A percentile compares a stretch with the other conserved stretches of the same genome.
These are phyloP conservation scores for Phyllostomus discolor DNA, from an alignment of 2,113 vertebrate species.

Conservation along the genomic window DNA sequence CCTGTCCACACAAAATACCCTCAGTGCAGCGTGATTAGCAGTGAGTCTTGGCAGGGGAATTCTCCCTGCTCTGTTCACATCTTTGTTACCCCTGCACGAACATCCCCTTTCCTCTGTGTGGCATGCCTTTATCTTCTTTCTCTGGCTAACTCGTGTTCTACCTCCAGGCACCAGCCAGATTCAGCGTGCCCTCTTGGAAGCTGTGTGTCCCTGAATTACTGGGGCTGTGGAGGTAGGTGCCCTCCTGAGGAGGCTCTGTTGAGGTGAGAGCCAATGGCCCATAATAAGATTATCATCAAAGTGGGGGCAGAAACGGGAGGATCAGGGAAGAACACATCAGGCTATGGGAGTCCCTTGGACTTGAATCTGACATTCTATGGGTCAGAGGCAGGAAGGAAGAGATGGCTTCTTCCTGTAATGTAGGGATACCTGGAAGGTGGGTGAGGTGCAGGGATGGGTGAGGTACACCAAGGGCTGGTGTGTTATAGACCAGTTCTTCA, in stretches of 20 bases:
- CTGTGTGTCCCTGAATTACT: not conserved
- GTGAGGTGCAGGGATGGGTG: not conserved
- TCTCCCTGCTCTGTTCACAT: not conserved
- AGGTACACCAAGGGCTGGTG: not conserved
- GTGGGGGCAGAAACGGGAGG: not conserved
- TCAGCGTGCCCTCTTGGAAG: accelerated
- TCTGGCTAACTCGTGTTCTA: not conserved
- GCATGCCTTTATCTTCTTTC: not conserved
- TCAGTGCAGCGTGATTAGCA: not conserved
- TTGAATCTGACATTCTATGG: not conserved
- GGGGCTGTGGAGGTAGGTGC: not conserved
- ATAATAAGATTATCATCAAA: not conserved
- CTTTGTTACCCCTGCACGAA: not conserved
- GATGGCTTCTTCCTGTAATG: not conserved
- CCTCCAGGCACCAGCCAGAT: not conserved
- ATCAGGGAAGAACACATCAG: not conserved
- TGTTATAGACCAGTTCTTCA: not conserved
- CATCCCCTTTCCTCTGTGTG: not conserved
- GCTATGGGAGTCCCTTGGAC: not conserved
- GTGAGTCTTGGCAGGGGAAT: not conserved
- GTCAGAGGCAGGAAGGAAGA: not conserved
- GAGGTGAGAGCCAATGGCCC: not conserved
- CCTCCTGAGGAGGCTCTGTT: not conserved
- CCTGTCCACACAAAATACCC: not conserved
- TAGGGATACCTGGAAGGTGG: not conserved